phyloP scores from a whole-genome alignment of 2,888 invertebrate genomes.

The Xanthia togata region DNA sequence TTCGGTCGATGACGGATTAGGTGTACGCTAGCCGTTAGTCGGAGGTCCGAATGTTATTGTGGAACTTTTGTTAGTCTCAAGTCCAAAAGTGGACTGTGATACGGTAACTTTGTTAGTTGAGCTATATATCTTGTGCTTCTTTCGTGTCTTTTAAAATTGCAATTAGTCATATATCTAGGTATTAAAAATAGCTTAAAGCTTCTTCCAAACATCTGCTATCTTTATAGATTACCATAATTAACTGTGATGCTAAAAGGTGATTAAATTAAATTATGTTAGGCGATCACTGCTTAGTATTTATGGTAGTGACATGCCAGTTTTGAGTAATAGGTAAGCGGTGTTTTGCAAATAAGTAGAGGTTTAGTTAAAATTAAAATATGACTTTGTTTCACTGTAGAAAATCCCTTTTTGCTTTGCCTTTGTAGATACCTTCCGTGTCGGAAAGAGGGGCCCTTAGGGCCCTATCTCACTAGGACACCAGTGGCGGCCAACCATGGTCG shows the following conservation, averaged over 20 bases:
- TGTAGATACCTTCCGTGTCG: not conserved
- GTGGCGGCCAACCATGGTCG: too few relatives aligned
- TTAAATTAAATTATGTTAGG: slow-evolving; percentile 29
- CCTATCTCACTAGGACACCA: not conserved
- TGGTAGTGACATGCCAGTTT: slow-evolving; percentile 9
- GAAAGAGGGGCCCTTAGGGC: too few relatives aligned
- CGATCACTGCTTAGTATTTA: slow-evolving; percentile 32
- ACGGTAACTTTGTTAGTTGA: not conserved
- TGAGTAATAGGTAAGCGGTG: slow-evolving; percentile 1
- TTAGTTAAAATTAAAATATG: not conserved
- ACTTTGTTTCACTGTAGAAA: not conserved
- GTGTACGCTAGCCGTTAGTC: too few relatives aligned
- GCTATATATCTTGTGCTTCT: slow-evolving; percentile 3
- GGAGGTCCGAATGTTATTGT: not conserved
- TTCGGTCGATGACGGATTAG: not conserved
- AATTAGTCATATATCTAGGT: slow-evolving; percentile 1
- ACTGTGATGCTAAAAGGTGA: slow-evolving; percentile 17
- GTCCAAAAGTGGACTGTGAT: not conserved
- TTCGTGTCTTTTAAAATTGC: slow-evolving; percentile 2
- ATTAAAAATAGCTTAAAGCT: slow-evolving; percentile 4
- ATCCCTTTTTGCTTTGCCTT: not conserved
- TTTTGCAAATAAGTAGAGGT: not conserved
- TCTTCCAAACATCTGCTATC: slow-evolving; percentile 2
- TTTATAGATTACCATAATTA: slow-evolving; percentile 30
- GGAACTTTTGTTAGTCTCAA: not conserved